Percentiles rank a stretch among this genome's conserved stretches.
Conservation (phyloP, 2,113 vertebrate species). For the Ardeotis arabs region DNA sequence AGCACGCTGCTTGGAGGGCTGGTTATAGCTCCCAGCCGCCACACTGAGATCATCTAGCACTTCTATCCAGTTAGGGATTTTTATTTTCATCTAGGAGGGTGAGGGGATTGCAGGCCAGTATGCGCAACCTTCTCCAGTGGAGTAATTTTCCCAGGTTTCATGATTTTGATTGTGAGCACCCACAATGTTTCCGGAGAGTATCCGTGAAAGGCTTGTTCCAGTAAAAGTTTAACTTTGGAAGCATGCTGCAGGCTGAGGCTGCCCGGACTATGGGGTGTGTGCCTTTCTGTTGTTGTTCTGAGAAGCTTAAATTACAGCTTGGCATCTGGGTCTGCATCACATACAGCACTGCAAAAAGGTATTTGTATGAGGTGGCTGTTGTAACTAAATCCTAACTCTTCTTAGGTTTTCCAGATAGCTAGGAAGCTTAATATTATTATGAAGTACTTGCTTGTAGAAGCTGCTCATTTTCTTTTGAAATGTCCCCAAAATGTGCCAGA, state of each 20-base stretch:
- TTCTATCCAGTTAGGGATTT: constrained; percentile 25
- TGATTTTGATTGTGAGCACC: not conserved
- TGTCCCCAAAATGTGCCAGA: not conserved
- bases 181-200: fast-evolving
- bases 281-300: not conserved
- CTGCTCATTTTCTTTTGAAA: not conserved
- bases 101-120: not conserved
- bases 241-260: not conserved
- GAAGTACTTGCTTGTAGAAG: not conserved
- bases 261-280: fast-evolving
- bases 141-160: not conserved
- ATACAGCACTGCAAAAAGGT: not conserved
- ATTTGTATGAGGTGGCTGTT: not conserved
- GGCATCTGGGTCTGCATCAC: not conserved
- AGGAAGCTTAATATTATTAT: not conserved
- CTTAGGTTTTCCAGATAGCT: not conserved
- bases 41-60: not conserved
- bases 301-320: not conserved
- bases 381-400: not conserved
- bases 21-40: constrained; percentile 37
- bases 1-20: not conserved
- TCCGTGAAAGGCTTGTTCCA: not conserved
- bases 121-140: not conserved
- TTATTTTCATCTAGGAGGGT: constrained; percentile 3
- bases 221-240: not conserved